phyloP scores from a whole-genome alignment of 2,797 vertebrate species.

The Mastacembelus armatus region DNA sequence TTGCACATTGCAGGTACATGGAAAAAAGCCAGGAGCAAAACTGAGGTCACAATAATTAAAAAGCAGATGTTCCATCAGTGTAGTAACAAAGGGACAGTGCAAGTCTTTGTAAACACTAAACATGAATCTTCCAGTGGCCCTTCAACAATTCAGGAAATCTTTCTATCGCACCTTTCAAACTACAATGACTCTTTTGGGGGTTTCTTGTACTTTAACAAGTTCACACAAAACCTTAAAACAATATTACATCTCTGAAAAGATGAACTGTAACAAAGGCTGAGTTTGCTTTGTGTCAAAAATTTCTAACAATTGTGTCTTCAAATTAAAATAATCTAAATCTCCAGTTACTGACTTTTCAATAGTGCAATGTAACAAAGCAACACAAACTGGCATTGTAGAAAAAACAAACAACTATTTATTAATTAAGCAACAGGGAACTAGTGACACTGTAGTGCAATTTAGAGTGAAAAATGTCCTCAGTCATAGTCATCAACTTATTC shows the following conservation, averaged over 20 bases:
- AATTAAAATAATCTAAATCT: not conserved
- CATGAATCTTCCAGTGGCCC: not conserved
- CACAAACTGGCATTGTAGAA: too few relatives aligned
- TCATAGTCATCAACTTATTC: too few relatives aligned
- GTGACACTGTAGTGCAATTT: too few relatives aligned
- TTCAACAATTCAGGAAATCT: conserved; percentile 9
- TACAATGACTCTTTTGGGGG: conserved; percentile 5
- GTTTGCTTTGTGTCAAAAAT: not conserved
- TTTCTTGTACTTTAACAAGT: conserved; percentile 10
- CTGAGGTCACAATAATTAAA: conserved; percentile 11
- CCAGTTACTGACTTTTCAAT: not conserved
- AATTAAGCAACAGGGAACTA: too few relatives aligned
- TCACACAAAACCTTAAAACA: not conserved
- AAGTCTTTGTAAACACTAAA: not conserved
- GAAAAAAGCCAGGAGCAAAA: conserved; percentile 26
- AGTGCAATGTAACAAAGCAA: not conserved
- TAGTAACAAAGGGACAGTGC: too few relatives aligned
- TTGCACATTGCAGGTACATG: conserved; percentile 28
- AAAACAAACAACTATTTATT: too few relatives aligned
- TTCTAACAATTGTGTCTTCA: not conserved
- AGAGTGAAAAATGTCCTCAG: too few relatives aligned
- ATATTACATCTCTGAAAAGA: too few relatives aligned
- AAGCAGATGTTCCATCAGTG: too few relatives aligned
- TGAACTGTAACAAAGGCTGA: not conserved
- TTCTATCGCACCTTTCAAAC: conserved; percentile 9